A percentile compares a stretch with the other conserved stretches of the same genome.
These are phyloP conservation scores for Chorisops tibialis DNA, from an alignment of 2,888 invertebrate species.

Conservation along the genomic window DNA sequence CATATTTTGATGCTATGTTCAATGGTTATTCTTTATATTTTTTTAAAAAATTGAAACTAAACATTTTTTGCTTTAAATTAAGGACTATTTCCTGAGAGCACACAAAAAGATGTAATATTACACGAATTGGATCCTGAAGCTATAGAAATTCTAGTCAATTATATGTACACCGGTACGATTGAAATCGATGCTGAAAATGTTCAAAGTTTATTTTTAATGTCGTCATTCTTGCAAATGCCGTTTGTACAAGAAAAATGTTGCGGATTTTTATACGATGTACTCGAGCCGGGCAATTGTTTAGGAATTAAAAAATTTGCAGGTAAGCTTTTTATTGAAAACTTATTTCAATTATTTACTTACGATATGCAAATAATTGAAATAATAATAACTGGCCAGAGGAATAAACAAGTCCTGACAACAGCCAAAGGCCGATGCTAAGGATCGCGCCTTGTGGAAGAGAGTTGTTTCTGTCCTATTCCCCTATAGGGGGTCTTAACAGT, in stretches of 20 bases:
- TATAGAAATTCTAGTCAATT: conserved; percentile 38
- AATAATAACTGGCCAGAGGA: no score
- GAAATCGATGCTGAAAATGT: conserved; percentile 37
- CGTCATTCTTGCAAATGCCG: conserved; percentile 39
- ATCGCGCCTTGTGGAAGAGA: no score
- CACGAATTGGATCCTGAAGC: conserved; percentile 38
- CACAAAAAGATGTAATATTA: conserved; percentile 37
- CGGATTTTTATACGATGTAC: conserved; percentile 35
- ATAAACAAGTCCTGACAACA: no score
- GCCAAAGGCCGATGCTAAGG: no score
- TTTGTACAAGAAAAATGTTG: conserved; percentile 39
- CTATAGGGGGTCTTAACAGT: no score
- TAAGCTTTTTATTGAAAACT: conserved; percentile 28
- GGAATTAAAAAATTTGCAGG: conserved; percentile 39
- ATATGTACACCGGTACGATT: conserved; percentile 39
- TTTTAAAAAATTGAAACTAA: background rate
- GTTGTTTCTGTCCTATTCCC: no score
- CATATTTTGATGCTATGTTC: conserved; percentile 41
- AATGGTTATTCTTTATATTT: conserved; percentile 32
- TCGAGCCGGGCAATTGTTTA: conserved; percentile 39
- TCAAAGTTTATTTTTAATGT: conserved; percentile 37
- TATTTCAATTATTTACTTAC: conserved; percentile 32
- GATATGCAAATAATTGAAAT: no score
- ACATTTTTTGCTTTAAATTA: no score
- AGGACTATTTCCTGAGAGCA: conserved; percentile 40